phyloP scores from a whole-genome alignment of 2,888 invertebrate species.

The Diaphora mendica region DNA sequence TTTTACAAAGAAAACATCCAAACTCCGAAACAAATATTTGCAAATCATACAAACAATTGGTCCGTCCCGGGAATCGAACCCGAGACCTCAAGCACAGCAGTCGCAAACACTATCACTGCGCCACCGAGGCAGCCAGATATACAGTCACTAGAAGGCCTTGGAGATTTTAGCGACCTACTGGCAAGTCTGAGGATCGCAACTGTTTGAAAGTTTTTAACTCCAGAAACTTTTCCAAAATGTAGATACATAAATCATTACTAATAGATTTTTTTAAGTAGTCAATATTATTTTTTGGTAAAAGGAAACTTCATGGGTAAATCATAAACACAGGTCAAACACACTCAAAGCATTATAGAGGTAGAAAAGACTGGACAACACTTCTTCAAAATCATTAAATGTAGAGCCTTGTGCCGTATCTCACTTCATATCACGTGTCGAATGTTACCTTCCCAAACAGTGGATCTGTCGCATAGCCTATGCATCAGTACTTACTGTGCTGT shows the following conservation, averaged over 20 bases:
- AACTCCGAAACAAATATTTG: no score
- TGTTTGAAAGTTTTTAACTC: background rate
- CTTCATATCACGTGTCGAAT: background rate
- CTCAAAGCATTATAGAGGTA: background rate
- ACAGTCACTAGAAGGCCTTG: background rate
- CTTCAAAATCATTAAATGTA: background rate
- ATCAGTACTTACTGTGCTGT: constrained; percentile 80
- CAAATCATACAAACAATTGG: no score
- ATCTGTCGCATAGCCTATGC: constrained; percentile 6
- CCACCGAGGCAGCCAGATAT: background rate
- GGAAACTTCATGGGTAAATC: background rate
- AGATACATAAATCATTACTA: background rate
- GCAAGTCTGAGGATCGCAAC: background rate
- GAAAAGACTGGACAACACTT: background rate
- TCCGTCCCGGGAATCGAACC: no score
- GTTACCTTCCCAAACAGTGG: constrained; percentile 2
- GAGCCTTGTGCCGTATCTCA: background rate
- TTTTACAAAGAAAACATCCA: no score
- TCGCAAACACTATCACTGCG: no score
- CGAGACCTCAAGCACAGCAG: no score
- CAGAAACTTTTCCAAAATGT: background rate
- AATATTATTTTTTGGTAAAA: background rate
- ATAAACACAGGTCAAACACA: background rate
- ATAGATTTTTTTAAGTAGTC: background rate
- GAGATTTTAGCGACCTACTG: background rate